A percentile compares a stretch with the other conserved stretches of the same genome.
Evolutionary conservation across 2,888 invertebrate species (phyloP).

Genomic region (Drosophila nr. perissopoda): DNA sequence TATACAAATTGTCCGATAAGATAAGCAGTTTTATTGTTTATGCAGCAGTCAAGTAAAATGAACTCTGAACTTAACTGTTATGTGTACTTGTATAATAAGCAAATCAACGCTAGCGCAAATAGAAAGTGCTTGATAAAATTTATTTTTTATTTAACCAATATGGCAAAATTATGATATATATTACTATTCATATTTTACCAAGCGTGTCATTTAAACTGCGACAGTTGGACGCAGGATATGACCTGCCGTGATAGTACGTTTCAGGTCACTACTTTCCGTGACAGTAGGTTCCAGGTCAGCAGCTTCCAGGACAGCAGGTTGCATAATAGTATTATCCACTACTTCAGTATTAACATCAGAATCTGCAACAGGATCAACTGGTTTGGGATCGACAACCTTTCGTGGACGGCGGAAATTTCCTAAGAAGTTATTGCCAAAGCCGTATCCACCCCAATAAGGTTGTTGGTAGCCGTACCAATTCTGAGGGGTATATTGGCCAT

Average conservation of each 20-base stretch:
- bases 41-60: conserved; percentile 9
- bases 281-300: neutral
- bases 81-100: conserved; percentile 1
- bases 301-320: neutral
- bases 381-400: neutral
- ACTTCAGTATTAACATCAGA: neutral
- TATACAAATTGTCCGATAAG: conserved; percentile 55
- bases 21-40: conserved; percentile 49
- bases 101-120: neutral
- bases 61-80: neutral
- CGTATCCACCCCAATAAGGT: conserved; percentile 24
- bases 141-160: conserved; percentile 43
- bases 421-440: neutral
- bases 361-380: neutral
- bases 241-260: too few species aligned
- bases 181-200: neutral
- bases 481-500: conserved; percentile 1
- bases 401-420: neutral
- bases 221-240: too few species aligned
- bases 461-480: conserved; percentile 35
- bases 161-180: conserved; percentile 10
- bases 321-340: neutral
- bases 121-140: conserved; percentile 11
- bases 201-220: conserved; percentile 1
- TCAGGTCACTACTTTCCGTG: too few species aligned